Evolutionary conservation across 2,113 vertebrate species (phyloP), one percentile per base, ranked within the genome.

Genomic region (Alaudala cheleensis): DNA sequence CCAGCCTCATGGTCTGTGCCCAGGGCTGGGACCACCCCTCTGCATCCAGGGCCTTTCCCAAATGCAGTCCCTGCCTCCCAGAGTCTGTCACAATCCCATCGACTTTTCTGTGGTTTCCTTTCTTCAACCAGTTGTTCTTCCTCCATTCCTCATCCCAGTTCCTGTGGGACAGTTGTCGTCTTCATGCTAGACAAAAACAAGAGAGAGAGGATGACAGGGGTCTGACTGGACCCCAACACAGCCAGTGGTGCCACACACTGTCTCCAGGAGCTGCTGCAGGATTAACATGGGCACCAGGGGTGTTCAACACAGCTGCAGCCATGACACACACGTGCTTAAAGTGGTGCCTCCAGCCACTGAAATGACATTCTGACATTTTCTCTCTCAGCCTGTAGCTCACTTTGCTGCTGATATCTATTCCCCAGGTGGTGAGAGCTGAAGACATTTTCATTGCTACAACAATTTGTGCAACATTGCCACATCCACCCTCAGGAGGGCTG

Each of bases 31-130:
- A 15, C 25, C 33, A 12, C 5, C 0, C 0, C 1, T 4, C 56
- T 34, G 47, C 47, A 47, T 14, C n/a, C 83, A 79, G 0, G 49
- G 19, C 56, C 61, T 15, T 31, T 29, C 58, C 13, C n/a, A 57
- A 61, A 11, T 33, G 45, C 40, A 34, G 67, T 3, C 16, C 29
- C 50, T 1, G 2, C 22, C 21, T 64, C 74, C 20, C 12, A 50
- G 23, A 34, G 37, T 16, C 42, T 24, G 20, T 13, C 0, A 0
- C 22, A 11, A 54, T 29, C 56, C 54, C 60, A 34, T 3, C 0
- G 0, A 7, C 64, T 56, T 65, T 20, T 37, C 81, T 11, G 1
- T 2, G 34, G 3, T 53, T 65, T 56, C 67, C 64, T 37, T 54
- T 60, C 64, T 78, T 79, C 51, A 45, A 5, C 29, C 34, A 4